Conservation (phyloP, 2,888 invertebrate species). For the Spilosoma lubricipeda region DNA sequence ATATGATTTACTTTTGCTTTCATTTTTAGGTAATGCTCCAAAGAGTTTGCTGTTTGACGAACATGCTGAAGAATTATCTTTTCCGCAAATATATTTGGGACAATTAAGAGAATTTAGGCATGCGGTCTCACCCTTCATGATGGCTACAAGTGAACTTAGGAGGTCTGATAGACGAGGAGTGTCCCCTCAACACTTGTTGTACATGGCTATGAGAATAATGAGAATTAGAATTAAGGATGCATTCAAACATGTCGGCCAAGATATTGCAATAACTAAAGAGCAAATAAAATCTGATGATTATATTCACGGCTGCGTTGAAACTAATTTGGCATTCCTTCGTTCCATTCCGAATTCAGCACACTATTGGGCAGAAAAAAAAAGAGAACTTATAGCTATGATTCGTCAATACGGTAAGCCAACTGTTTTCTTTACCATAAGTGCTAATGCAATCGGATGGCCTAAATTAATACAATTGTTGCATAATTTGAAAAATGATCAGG, state of each 20-base stretch:
- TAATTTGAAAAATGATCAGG: conserved; percentile 53
- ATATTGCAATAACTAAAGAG: conserved; percentile 55
- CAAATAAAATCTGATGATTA: conserved; percentile 56
- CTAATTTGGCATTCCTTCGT: conserved; percentile 61
- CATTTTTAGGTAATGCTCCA: conserved; percentile 29
- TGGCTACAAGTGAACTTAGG: conserved; percentile 51
- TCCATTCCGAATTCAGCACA: conserved; percentile 64
- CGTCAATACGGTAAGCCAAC: conserved; percentile 66
- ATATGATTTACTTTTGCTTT: conserved; percentile 36
- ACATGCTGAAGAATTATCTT: conserved; percentile 65
- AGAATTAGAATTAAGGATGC: conserved; percentile 43
- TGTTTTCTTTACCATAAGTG: conserved; percentile 66
- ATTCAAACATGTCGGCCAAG: conserved; percentile 51
- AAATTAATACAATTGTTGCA: conserved; percentile 57
- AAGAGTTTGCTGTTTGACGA: conserved; percentile 43
- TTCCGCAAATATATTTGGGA: conserved; percentile 60
- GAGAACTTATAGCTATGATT: conserved; percentile 69
- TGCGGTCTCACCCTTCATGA: conserved; percentile 47
- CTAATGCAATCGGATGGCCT: conserved; percentile 66
- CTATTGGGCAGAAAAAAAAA: conserved; percentile 65
- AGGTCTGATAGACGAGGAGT: conserved; percentile 59
- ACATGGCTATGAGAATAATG: conserved; percentile 39
- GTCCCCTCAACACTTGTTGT: conserved; percentile 53
- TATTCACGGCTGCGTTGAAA: conserved; percentile 56
- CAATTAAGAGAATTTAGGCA: conserved; percentile 52